Evolutionary conservation across 2,797 vertebrate genomes (phyloP).

Genomic region (Sebastes paucispinis): DNA sequence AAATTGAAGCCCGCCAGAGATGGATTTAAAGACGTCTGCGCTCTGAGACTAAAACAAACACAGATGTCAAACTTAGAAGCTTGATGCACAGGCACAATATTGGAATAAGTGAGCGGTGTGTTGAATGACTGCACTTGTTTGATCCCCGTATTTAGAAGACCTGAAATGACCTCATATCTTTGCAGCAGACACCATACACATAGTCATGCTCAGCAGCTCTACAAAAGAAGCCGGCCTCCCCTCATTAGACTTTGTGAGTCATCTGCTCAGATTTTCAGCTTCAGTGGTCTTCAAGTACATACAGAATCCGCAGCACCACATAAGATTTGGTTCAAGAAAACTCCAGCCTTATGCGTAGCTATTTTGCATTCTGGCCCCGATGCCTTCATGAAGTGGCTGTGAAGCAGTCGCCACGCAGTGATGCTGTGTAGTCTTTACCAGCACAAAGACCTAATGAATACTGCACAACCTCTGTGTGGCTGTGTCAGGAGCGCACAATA

Average conservation of each 20-base stretch:
- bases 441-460: slow-evolving; percentile 47
- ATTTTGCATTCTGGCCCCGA: slow-evolving; percentile 29
- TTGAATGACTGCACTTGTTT: slow-evolving; percentile 25
- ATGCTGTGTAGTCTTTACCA: slow-evolving; percentile 9
- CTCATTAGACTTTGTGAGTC: slow-evolving; percentile 40
- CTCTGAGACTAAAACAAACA: slow-evolving; percentile 57
- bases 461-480: slow-evolving; percentile 27
- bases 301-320: neutral
- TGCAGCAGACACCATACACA: neutral
- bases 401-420: slow-evolving; percentile 30
- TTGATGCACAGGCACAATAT: slow-evolving; percentile 20
- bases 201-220: neutral
- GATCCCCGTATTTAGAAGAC: slow-evolving; percentile 29
- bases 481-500: slow-evolving; percentile 28
- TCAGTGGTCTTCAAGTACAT: neutral
- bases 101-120: slow-evolving; percentile 30
- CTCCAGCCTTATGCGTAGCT: neutral
- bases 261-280: slow-evolving; percentile 5
- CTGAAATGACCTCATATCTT: slow-evolving; percentile 30
- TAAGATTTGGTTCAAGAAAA: neutral
- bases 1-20: slow-evolving; percentile 26
- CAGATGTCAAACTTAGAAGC: slow-evolving; percentile 51
- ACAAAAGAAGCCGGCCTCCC: slow-evolving; percentile 5
- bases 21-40: slow-evolving; percentile 54
- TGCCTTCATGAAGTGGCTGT: slow-evolving; percentile 37